A percentile compares a stretch with the other conserved stretches of the same genome.
These are phyloP conservation scores for Silurus glanis DNA, from an alignment of 2,113 vertebrate genomes.

Conservation along the genomic window DNA sequence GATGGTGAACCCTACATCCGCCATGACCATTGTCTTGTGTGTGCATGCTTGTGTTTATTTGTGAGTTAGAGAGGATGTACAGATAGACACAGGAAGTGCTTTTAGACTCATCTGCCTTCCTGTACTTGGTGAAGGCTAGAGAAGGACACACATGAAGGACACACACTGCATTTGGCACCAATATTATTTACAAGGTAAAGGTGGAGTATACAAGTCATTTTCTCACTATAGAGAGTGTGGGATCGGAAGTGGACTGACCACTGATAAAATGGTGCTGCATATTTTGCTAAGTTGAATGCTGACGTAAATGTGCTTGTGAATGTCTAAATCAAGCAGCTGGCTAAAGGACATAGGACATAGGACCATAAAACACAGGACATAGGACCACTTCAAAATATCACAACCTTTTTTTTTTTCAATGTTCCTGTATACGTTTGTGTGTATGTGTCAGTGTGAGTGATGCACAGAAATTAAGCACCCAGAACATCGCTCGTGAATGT, in stretches of 20 bases:
- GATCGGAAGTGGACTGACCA: neutral
- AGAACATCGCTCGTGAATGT: neutral
- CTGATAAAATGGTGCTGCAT: neutral
- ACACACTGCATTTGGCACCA: neutral
- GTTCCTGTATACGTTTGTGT: neutral
- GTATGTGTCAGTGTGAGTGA: neutral
- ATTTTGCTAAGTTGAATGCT: neutral
- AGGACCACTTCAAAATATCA: neutral
- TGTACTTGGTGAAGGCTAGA: conserved; percentile 42
- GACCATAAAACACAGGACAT: neutral
- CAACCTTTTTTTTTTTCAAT: neutral
- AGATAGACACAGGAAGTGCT: conserved; percentile 50
- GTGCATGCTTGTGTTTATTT: conserved; percentile 21
- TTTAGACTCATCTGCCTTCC: conserved; percentile 49
- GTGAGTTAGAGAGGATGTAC: conserved; percentile 38
- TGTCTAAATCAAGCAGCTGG: neutral
- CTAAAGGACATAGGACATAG: neutral
- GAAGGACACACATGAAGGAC: conserved; percentile 40
- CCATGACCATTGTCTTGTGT: conserved; percentile 31
- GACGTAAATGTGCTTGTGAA: neutral
- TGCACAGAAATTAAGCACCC: neutral
- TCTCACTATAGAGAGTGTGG: neutral
- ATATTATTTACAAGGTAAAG: conserved; percentile 7
- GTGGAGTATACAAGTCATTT: conserved; percentile 34
- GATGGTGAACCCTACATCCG: conserved; percentile 34